These are phyloP conservation scores for Acanthochromis polyacanthus DNA, from an alignment of 2,113 vertebrate species.

Conservation along the genomic window DNA sequence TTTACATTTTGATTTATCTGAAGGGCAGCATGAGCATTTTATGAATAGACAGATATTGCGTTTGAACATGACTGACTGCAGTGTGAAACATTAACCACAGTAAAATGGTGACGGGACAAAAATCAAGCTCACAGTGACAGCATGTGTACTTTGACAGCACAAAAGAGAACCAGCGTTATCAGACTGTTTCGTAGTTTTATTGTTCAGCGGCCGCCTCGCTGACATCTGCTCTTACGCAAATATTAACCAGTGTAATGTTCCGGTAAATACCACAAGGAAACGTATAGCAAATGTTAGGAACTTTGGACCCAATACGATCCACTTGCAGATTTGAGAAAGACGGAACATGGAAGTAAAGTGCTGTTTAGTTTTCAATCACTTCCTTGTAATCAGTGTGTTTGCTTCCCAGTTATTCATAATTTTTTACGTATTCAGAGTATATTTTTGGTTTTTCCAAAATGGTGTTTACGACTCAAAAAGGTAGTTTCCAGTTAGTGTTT, in stretches of 20 bases:
- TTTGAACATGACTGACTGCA: constrained; percentile 11
- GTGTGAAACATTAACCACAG: constrained; percentile 24
- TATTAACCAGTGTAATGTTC: neutral
- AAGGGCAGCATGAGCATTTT: neutral
- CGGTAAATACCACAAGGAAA: too few species aligned
- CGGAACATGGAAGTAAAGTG: neutral
- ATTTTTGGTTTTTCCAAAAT: neutral
- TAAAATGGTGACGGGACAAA: neutral
- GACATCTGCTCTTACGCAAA: neutral
- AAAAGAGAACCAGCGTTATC: constrained; percentile 3
- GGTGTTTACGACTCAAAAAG: neutral
- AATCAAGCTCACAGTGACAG: neutral
- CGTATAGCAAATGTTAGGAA: too few species aligned
- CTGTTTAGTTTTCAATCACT: neutral
- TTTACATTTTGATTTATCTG: neutral
- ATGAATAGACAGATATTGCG: neutral
- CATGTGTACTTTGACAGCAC: neutral
- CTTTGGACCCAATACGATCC: too few species aligned
- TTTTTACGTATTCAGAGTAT: neutral
- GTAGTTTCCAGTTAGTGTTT: neutral
- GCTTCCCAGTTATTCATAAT: neutral
- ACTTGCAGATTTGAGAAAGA: too few species aligned
- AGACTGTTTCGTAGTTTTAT: neutral
- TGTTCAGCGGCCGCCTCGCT: neutral
- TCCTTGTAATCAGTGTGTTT: neutral